These are phyloP conservation scores for rabbit (Oryctolagus cuniculus) DNA, from an alignment of 2,113 vertebrate species.

Conservation along the genomic window mOryCun1.1 NC_091440.1:79948501-79949000, in stretches of 20 bases:
- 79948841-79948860: not conserved
- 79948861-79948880: not conserved
- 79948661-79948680: not conserved
- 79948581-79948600: not conserved
- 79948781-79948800: not conserved
- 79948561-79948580: not conserved
- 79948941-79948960: not conserved
- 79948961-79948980: not conserved
- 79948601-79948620: not conserved
- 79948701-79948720: not conserved
- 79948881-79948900: not conserved
- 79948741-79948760: slow-evolving; percentile 3
- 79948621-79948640: not conserved
- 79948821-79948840: not conserved
- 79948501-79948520: not conserved
- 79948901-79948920: not conserved
- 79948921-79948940: not conserved
- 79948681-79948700: not conserved
- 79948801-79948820: not conserved
- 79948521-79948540: not conserved
- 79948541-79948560: not conserved
- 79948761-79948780: not conserved
- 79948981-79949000: not conserved
- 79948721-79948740: not conserved
- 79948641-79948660: not conserved